These are phyloP conservation scores for Enoplosus armatus DNA, from an alignment of 2,797 vertebrate species.

Conservation along the genomic window DNA sequence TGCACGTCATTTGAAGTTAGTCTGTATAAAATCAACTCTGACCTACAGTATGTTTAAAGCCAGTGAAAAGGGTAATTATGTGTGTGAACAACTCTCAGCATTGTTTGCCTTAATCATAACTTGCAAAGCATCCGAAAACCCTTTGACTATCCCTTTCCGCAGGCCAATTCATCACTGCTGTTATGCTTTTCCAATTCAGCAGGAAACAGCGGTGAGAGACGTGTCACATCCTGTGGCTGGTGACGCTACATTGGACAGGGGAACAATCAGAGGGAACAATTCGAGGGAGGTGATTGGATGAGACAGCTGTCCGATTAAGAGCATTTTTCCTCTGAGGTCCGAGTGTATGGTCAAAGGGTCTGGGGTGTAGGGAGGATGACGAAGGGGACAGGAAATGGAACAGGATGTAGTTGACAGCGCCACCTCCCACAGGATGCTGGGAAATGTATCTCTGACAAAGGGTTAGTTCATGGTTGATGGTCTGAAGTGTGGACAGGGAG, in stretches of 20 bases:
- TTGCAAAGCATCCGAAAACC: slow-evolving; percentile 63
- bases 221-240: slow-evolving; percentile 71
- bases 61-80: slow-evolving; percentile 51
- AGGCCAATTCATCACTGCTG: slow-evolving; percentile 62
- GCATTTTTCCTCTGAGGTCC: slow-evolving; percentile 57
- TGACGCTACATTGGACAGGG: slow-evolving; percentile 43
- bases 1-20: slow-evolving; percentile 19
- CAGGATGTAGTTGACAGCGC: slow-evolving; percentile 72
- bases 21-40: slow-evolving; percentile 26
- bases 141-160: slow-evolving; percentile 62
- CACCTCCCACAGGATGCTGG: slow-evolving; percentile 76
- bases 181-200: slow-evolving; percentile 66
- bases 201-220: slow-evolving; percentile 73
- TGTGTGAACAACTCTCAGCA: slow-evolving; percentile 38
- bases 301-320: slow-evolving; percentile 55
- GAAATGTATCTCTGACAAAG: slow-evolving; percentile 59
- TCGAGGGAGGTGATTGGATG: slow-evolving; percentile 52
- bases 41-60: slow-evolving; percentile 29
- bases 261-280: slow-evolving; percentile 60
- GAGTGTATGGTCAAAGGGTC: slow-evolving; percentile 41
- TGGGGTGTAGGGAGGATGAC: slow-evolving; percentile 42
- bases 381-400: slow-evolving; percentile 66
- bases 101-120: slow-evolving; percentile 74
- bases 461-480: slow-evolving; percentile 35
- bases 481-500: slow-evolving; percentile 33